Conservation (phyloP, 2,113 vertebrate genomes). For the Corythaeola cristata region DNA sequence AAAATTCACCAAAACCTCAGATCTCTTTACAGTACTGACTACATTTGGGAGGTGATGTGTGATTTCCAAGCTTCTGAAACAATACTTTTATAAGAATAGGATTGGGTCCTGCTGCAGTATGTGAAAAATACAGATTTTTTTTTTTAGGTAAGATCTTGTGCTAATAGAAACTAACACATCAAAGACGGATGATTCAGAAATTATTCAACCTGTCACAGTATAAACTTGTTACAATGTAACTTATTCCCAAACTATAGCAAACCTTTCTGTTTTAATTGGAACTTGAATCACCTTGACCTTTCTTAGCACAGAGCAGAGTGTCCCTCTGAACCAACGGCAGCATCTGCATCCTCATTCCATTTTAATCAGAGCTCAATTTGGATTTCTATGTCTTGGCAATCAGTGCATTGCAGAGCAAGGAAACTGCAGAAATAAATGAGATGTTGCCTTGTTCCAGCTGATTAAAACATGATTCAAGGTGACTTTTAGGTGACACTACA, state of each 20-base stretch:
- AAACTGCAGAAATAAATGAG: slow-evolving; percentile 74
- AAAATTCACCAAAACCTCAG: background rate
- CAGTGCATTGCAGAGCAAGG: slow-evolving; percentile 47
- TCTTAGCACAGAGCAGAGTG: slow-evolving; percentile 3
- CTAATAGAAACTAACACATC: background rate
- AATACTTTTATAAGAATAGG: background rate
- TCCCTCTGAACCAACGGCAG: slow-evolving; percentile 7
- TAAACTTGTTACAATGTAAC: background rate
- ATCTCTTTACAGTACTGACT: background rate
- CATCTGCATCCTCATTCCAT: slow-evolving; percentile 62
- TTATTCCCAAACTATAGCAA: background rate
- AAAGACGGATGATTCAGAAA: background rate
- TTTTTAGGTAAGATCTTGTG: background rate
- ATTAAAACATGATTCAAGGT: slow-evolving; percentile 78
- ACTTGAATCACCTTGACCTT: slow-evolving; percentile 67
- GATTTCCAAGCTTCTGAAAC: background rate
- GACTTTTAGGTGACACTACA: slow-evolving; percentile 71
- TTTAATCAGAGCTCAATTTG: slow-evolving; percentile 75
- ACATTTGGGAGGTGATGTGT: background rate
- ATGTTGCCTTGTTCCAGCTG: slow-evolving; percentile 66
- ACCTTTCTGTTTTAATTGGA: slow-evolving; percentile 30
- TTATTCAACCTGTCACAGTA: background rate
- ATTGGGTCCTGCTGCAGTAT: background rate
- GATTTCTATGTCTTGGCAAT: slow-evolving; percentile 65
- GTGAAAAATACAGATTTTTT: background rate